These are phyloP conservation scores for Platichthys stellatus DNA, from an alignment of 2,113 vertebrate species.

Conservation along the genomic window DNA sequence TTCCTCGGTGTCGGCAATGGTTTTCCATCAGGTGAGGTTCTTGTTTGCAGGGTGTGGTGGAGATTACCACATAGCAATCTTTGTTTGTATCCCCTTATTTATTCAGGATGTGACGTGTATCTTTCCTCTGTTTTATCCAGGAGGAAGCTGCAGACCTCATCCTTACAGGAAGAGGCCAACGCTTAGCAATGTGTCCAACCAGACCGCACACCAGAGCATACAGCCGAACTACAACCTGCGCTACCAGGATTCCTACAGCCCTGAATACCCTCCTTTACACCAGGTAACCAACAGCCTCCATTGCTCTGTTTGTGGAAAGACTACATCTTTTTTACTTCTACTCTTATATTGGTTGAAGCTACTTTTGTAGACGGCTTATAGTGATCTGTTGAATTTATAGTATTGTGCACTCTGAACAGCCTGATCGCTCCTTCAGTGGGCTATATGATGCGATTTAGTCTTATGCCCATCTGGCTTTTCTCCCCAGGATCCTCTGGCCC, in stretches of 20 bases:
- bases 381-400: neutral
- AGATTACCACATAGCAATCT: neutral
- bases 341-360: neutral
- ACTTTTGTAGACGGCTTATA: neutral
- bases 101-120: neutral
- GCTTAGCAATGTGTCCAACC: constrained; percentile 78
- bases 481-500: constrained; percentile 82
- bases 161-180: constrained; percentile 83
- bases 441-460: constrained; percentile 6
- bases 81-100: neutral
- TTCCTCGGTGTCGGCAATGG: constrained; percentile 83
- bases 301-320: neutral
- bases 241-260: constrained; percentile 82
- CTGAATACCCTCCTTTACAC: constrained; percentile 75
- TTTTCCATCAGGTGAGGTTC: constrained; percentile 79
- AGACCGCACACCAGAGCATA: constrained; percentile 69
- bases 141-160: constrained; percentile 79
- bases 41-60: neutral
- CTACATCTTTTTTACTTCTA: neutral
- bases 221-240: constrained; percentile 78
- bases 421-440: neutral
- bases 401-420: neutral
- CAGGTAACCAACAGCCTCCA: constrained; percentile 60
- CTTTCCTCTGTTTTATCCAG: constrained; percentile 44
- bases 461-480: constrained; percentile 32